phyloP scores from a whole-genome alignment of 1,140 invertebrate genomes.

The Caerostris extrusa region DNA sequence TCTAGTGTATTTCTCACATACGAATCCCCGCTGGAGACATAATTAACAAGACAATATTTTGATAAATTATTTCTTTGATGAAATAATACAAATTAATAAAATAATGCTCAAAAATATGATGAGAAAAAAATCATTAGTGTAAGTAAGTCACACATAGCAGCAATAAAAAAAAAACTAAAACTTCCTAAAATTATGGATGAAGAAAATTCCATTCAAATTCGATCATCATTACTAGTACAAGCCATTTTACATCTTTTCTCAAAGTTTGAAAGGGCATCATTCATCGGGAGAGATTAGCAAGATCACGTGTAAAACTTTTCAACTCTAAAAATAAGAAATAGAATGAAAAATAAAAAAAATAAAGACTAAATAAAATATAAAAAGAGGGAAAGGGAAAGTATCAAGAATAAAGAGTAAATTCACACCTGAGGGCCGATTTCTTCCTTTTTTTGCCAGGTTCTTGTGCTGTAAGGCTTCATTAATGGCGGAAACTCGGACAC shows the following conservation, averaged over 20 bases:
- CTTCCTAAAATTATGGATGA: not conserved
- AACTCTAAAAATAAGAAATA: not conserved
- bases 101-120: no score
- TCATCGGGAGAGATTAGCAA: conserved; percentile 29
- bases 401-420: conserved; percentile 3
- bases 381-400: no score
- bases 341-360: not conserved
- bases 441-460: not conserved
- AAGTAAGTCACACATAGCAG: no score
- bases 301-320: conserved; percentile 24
- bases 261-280: conserved; percentile 13
- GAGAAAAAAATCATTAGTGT: no score
- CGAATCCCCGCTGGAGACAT: no score
- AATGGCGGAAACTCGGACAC: conserved; percentile 25
- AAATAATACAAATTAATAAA: no score
- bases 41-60: no score
- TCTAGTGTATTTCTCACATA: no score
- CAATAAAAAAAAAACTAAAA: not conserved
- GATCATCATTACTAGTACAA: not conserved
- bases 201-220: not conserved
- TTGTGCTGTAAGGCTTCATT: conserved; percentile 7
- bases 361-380: not conserved
- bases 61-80: no score
- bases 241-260: not conserved
- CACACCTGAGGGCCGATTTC: conserved; percentile 27